A percentile compares a stretch with the other conserved stretches of the same genome.
Conservation (phyloP, 2,888 invertebrate genomes). For the Sussaba pulchella region DNA sequence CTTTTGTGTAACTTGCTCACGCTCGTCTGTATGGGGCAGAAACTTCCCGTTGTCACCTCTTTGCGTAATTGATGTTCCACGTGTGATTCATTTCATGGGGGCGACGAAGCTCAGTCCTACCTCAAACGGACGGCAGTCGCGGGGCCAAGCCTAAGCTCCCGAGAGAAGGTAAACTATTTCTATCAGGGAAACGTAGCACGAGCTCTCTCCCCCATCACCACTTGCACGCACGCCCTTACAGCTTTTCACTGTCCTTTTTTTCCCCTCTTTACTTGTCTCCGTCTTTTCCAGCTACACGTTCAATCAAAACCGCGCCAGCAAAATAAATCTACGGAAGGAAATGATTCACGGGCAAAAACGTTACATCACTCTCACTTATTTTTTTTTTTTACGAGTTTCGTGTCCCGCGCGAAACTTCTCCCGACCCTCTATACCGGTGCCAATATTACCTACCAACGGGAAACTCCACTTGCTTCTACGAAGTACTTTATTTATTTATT, state of each 20-base stretch:
- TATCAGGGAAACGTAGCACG: slow-evolving; percentile 41
- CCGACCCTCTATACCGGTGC: slow-evolving; percentile 26
- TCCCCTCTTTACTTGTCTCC: slow-evolving; percentile 18
- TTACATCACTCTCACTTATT: slow-evolving; percentile 53
- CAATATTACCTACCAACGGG: slow-evolving; percentile 44
- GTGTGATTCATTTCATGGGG: slow-evolving; percentile 44
- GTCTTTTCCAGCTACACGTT: slow-evolving; percentile 45
- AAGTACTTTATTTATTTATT: not conserved
- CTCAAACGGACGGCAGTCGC: slow-evolving; percentile 27
- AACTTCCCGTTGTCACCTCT: slow-evolving; percentile 21
- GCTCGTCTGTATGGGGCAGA: not conserved
- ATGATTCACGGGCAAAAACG: slow-evolving; percentile 63
- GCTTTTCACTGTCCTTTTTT: slow-evolving; percentile 9
- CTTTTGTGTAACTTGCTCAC: not conserved
- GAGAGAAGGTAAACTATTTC: slow-evolving; percentile 37
- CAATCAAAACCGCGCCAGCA: slow-evolving; percentile 52
- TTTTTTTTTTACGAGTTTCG: slow-evolving; percentile 43
- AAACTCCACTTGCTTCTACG: slow-evolving; percentile 2
- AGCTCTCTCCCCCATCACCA: slow-evolving; percentile 1
- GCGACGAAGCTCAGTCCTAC: slow-evolving; percentile 7
- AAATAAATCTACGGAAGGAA: slow-evolving; percentile 38
- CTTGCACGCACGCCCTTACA: not conserved
- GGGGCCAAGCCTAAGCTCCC: not conserved
- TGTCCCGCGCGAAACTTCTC: slow-evolving; percentile 32
- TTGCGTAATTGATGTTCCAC: slow-evolving; percentile 47